Percentiles rank a stretch among this genome's conserved stretches.
Conservation (phyloP, 2,888 invertebrate genomes). For the Vesta saturnalis region DNA sequence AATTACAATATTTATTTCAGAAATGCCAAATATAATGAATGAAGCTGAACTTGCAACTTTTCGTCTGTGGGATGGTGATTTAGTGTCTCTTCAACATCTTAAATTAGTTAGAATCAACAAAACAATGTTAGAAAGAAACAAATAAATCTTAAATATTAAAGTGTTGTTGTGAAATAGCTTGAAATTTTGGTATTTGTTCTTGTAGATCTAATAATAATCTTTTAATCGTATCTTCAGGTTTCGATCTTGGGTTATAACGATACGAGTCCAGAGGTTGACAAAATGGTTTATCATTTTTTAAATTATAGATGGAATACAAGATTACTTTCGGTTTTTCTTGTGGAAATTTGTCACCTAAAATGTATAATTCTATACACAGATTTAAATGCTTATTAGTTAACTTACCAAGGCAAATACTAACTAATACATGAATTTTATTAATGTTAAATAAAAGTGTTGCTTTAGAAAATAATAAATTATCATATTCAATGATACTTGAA, state of each 20-base stretch:
- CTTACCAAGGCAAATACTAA: constrained; percentile 67
- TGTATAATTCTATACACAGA: background rate
- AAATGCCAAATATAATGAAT: constrained; percentile 78
- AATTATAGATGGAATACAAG: constrained; percentile 68
- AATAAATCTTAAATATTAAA: background rate
- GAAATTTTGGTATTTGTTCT: constrained; percentile 46
- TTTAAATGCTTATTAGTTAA: background rate
- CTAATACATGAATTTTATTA: constrained; percentile 71
- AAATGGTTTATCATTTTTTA: constrained; percentile 47
- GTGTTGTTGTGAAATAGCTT: constrained; percentile 12
- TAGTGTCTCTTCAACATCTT: constrained; percentile 73
- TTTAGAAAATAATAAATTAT: constrained; percentile 60
- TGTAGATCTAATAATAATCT: constrained; percentile 51
- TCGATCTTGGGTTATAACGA: constrained; percentile 55
- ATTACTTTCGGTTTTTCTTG: constrained; percentile 65
- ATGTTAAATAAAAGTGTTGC: constrained; percentile 71
- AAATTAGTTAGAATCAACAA: constrained; percentile 70
- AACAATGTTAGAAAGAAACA: constrained; percentile 33
- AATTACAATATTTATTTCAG: constrained; percentile 56
- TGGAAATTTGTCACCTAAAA: constrained; percentile 64
- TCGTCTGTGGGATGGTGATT: constrained; percentile 74
- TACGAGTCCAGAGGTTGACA: constrained; percentile 46
- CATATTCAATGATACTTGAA: constrained; percentile 64
- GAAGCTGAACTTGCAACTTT: constrained; percentile 68
- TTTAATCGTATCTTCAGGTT: constrained; percentile 52